Conservation (phyloP, 64 coral and sea anemone genomes). For the Cladopsammia gracilis region DNA sequence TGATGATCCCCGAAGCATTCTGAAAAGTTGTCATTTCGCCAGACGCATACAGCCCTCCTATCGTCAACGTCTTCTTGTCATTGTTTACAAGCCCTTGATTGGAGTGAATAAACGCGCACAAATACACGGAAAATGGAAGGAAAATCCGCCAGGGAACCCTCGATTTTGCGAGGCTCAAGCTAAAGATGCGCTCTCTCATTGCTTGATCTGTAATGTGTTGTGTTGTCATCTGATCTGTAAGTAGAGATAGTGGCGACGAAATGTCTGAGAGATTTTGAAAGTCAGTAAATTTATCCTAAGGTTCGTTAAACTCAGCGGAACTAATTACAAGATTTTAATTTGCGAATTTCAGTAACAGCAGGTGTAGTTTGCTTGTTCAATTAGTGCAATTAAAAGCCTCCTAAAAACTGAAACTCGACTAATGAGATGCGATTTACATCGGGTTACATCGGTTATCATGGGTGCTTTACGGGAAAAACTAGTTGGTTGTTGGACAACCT, state of each 20-base stretch:
- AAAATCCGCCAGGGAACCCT: not conserved
- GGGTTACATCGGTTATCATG: too few relatives aligned
- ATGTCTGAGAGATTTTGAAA: not conserved
- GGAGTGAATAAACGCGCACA: not conserved
- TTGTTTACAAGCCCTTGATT: not conserved
- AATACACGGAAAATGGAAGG: not conserved
- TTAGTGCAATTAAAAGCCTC: not conserved
- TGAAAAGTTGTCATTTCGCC: conserved; percentile 74
- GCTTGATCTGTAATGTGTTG: not conserved
- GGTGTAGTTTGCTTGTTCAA: not conserved
- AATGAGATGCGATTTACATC: not conserved
- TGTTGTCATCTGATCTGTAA: not conserved
- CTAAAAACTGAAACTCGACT: not conserved
- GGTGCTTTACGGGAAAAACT: too few relatives aligned
- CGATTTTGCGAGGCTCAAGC: not conserved
- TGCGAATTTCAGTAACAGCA: not conserved
- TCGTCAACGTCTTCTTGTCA: conserved; percentile 18
- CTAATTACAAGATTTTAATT: not conserved
- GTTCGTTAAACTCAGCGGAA: not conserved
- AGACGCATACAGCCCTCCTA: conserved; percentile 71
- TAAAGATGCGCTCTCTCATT: not conserved
- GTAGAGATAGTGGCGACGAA: not conserved
- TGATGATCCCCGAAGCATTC: conserved; percentile 70
- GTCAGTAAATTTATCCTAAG: too few relatives aligned
- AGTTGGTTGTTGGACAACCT: too few relatives aligned